Conservation (phyloP, 2,797 vertebrate species). For the Scolopax bukidnonensis region DNA sequence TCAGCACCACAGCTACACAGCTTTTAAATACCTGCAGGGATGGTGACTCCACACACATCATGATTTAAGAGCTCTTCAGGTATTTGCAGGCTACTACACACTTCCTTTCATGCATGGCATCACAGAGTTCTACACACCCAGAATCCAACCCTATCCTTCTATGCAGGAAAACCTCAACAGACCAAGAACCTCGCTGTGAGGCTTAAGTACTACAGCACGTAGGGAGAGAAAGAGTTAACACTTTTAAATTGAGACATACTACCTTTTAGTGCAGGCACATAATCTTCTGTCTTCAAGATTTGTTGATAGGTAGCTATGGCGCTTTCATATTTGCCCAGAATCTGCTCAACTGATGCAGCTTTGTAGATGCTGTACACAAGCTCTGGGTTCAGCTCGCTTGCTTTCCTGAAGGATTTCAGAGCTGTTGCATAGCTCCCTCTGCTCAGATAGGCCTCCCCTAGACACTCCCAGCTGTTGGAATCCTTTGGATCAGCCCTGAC, state of each 20-base stretch:
- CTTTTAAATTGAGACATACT: not conserved
- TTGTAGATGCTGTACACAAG: conserved; percentile 93
- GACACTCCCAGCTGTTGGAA: conserved; percentile 94
- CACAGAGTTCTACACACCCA: not conserved
- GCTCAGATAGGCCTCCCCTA: conserved; percentile 94
- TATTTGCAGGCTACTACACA: not conserved
- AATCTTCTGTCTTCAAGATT: conserved; percentile 87
- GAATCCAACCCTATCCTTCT: not conserved
- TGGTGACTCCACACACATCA: not conserved
- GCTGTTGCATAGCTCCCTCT: conserved; percentile 93
- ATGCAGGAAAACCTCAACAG: not conserved
- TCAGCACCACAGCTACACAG: not conserved
- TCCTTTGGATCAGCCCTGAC: conserved; percentile 94
- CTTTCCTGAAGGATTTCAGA: conserved; percentile 92
- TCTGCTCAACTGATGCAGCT: conserved; percentile 93
- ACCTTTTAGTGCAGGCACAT: conserved; percentile 98
- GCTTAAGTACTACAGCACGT: not conserved
- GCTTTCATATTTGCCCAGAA: conserved; percentile 90
- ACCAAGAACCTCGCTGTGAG: not conserved
- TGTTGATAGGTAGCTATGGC: conserved; percentile 88
- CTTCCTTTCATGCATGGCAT: not conserved
- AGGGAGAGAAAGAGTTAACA: not conserved
- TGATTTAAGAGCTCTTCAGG: not conserved
- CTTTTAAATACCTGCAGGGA: not conserved
- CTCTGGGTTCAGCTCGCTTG: conserved; percentile 88